Percentiles rank a stretch among this genome's conserved stretches.
Conservation (phyloP, 2,888 invertebrate genomes). For the Nezara viridula region DNA sequence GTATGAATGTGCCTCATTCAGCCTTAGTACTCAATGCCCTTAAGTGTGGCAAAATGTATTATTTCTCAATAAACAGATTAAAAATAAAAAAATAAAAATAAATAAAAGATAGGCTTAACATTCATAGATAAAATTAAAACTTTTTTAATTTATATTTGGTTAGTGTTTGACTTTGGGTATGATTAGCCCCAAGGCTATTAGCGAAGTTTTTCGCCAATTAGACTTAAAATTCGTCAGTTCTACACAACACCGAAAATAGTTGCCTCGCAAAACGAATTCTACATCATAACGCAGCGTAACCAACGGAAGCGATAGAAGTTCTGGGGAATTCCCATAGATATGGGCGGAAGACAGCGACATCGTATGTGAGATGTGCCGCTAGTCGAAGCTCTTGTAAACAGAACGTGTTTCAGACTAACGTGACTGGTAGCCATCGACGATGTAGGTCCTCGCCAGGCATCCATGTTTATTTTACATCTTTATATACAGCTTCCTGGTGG, state of each 20-base stretch:
- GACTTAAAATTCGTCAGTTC: background rate
- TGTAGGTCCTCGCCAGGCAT: background rate
- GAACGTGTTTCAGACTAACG: background rate
- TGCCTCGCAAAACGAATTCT: background rate
- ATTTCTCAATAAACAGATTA: too few relatives aligned
- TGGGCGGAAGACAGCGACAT: background rate
- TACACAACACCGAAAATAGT: background rate
- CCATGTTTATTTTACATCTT: background rate
- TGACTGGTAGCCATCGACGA: background rate
- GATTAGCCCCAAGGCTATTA: too few relatives aligned
- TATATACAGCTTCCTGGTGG: background rate
- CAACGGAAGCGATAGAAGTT: background rate
- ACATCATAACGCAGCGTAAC: background rate
- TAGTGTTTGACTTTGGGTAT: too few relatives aligned
- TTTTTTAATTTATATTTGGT: too few relatives aligned
- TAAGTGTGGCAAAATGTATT: too few relatives aligned
- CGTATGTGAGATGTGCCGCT: background rate
- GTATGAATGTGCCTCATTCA: too few relatives aligned
- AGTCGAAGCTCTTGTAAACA: background rate
- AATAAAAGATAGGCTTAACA: too few relatives aligned
- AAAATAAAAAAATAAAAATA: too few relatives aligned
- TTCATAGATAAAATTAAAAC: too few relatives aligned
- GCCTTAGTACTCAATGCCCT: too few relatives aligned
- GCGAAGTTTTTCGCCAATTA: too few relatives aligned
- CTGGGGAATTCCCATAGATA: background rate